Conservation (phyloP, 2,113 vertebrate species). For the Trogon surrucura region DNA sequence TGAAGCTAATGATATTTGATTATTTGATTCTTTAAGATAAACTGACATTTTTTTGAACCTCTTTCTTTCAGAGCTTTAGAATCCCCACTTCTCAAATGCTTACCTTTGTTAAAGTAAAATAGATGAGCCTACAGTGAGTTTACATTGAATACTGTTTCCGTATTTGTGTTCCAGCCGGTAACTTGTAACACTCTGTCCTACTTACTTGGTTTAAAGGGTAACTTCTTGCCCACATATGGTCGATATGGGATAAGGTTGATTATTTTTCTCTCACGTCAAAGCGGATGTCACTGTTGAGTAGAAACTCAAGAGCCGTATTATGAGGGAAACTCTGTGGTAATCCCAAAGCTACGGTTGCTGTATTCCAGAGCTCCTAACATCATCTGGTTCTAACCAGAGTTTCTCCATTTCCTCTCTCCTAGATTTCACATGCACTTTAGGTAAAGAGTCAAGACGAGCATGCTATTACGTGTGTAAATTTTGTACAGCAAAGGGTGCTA, state of each 20-base stretch:
- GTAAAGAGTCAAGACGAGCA: background rate
- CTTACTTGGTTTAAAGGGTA: background rate
- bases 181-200: background rate
- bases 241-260: background rate
- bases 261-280: background rate
- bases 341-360: background rate
- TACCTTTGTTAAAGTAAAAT: background rate
- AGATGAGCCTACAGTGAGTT: background rate
- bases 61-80: background rate
- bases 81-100: background rate
- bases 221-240: background rate
- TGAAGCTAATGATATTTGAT: background rate
- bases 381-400: background rate
- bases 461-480: constrained; percentile 16
- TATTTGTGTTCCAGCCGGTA: background rate
- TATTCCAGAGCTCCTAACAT: background rate
- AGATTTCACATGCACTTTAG: constrained; percentile 54
- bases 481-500: constrained; percentile 24
- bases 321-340: background rate
- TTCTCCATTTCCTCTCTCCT: background rate
- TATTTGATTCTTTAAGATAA: background rate
- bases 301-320: background rate
- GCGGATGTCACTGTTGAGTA: background rate
- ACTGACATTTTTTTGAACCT: constrained; percentile 12
- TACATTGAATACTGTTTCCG: background rate